Evolutionary conservation across 2,113 vertebrate genomes (phyloP), one percentile per base, ranked within the genome.

Genomic region (Dendrocopos noguchii): DNA sequence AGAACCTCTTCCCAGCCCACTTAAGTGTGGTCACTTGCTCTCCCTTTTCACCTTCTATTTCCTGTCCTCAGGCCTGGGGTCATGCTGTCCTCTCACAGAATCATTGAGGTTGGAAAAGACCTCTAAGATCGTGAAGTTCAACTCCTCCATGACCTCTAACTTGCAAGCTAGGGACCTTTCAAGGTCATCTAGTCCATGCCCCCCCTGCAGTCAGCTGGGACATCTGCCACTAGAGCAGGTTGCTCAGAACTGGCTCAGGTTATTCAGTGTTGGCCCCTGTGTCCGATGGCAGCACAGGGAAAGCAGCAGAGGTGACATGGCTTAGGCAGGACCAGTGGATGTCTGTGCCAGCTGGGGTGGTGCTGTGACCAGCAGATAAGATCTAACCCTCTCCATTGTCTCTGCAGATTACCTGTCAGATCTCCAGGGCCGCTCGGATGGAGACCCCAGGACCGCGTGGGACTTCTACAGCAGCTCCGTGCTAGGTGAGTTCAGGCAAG

Each of bases 391-490:
- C 65, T 64, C 7, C 1, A 17, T 88, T 77, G 56, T 68, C 76
- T 75, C 75, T 88, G 33, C 83, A 99, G 99, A 99, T 96, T 99
- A 99, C 94, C 99, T 99, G 91, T 98, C 94, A 1, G 99, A 99
- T 92, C 98, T 99, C 88, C 98, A 99, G 95, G 99, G 98, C 22
- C 98, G 98, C 57, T 93, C 88, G 27, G 99, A 99, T 3, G 98
- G 98, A 21, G 98, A 99, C 86, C 98, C 98, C n/a, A 96, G 91
- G 39, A 97, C 98, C 33, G 98, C 97, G n/a, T 99, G 99, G 99
- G 99, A 99, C 80, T 99, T 99, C 95, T 99, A 99, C 97, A 99
- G 99, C 97, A 99, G 99, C 96, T 98, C 98, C 6, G 97, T 99
- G 22, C 98, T 99, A 17, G 99, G 99, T 99, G 97, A 98, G 99